Conservation (phyloP, 2,888 invertebrate genomes). For the Abrostola triplasia region DNA sequence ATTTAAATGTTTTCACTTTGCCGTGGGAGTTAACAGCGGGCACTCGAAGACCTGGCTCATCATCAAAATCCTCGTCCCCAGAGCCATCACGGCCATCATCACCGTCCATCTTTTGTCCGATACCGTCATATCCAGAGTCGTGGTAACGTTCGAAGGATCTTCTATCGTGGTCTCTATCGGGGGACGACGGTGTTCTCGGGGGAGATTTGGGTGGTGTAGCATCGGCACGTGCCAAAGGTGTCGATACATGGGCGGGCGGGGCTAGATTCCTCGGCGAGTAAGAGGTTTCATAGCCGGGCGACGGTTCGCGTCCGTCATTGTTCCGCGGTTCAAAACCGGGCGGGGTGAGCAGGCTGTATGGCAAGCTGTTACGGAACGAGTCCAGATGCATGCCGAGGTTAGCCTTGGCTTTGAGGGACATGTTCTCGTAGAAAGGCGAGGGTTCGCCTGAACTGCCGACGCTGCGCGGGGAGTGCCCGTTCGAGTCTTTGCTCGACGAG, state of each 20-base stretch:
- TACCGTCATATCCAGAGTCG: conserved; percentile 85
- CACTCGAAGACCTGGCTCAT: conserved; percentile 89
- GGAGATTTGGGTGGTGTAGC: conserved; percentile 85
- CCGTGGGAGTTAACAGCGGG: conserved; percentile 93
- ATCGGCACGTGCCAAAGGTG: conserved; percentile 75
- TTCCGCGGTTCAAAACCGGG: conserved; percentile 85
- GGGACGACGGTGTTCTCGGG: conserved; percentile 75
- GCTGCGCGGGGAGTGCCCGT: conserved; percentile 84
- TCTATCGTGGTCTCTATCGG: conserved; percentile 73
- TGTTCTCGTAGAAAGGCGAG: conserved; percentile 77
- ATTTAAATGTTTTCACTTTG: conserved; percentile 96
- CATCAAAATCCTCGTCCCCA: conserved; percentile 85
- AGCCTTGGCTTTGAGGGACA: conserved; percentile 81
- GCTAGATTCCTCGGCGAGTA: conserved; percentile 76
- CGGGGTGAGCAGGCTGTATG: conserved; percentile 89
- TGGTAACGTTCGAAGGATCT: conserved; percentile 81
- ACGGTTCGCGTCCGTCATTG: conserved; percentile 73
- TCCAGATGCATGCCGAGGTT: conserved; percentile 82
- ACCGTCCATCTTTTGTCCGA: conserved; percentile 70
- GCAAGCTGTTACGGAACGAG: conserved; percentile 80
- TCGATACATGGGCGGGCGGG: conserved; percentile 76
- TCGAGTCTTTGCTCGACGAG: conserved; percentile 87
- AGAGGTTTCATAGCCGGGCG: conserved; percentile 73
- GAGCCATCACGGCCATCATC: conserved; percentile 85
- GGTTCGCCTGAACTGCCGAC: conserved; percentile 80